Evolutionary conservation across 1,140 invertebrate species (phyloP), one percentile per base, ranked within the genome.

Genomic region (Drosophila oshimai): DNA sequence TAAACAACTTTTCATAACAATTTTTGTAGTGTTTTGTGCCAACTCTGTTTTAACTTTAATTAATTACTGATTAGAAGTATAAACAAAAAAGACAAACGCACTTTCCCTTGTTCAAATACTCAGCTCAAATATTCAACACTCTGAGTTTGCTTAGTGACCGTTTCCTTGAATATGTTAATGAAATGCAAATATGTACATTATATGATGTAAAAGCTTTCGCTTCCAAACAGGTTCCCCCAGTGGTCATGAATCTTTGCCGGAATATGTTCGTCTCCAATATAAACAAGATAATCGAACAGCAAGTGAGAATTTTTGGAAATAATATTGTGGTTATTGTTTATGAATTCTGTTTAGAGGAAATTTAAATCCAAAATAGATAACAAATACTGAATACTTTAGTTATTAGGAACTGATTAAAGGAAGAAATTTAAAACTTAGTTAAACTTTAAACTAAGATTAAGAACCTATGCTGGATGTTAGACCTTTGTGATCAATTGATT

Each of bases 81-180:
- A 33, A 50, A 33, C 24, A 29, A 0, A 6, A 7, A 6, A 18
- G 6, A 4, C 1, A 22, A 5, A 12, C 15, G 4, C 44, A 50
- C 42, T 50, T 65, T 65, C 58, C 18, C 20, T 41, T 64, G 24
- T 41, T 22, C 15, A 39, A 57, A 58, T 58, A 36, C 10, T 41
- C 10, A 6, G 24, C 12, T n/a, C n/a, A n/a, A 26, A 41, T 58
- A 58, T 58, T 61, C 26, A 29, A 24, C 34, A 13, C 41, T 17
- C 13, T 6, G 10, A 9, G 15, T 18, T 50, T 17, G 47, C 13
- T 34, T 29, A 4, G 13, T 15, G 24, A 64, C 6, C 34, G 26
- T 33, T 65, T 33, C 24, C 57, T 60, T 50, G 28, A 65, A 65
- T 50, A 65, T 65, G 44, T 26, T 67, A 67, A 67, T 67, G 34